Evolutionary conservation across 2,797 vertebrate species (phyloP).

Genomic region (Phataginus tricuspis): DNA sequence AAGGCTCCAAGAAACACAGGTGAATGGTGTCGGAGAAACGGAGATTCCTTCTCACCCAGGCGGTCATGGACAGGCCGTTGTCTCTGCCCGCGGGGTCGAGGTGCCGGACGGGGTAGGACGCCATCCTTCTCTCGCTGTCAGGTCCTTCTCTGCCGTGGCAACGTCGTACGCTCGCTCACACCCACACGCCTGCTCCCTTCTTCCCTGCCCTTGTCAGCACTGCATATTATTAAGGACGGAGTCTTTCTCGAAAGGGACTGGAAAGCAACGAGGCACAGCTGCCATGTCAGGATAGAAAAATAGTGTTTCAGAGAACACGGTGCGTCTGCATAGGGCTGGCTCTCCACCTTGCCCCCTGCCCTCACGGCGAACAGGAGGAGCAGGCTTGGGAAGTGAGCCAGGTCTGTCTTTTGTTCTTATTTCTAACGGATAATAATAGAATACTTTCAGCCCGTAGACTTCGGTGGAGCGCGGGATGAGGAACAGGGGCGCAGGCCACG

Average conservation of each 20-base stretch:
- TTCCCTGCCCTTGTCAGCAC: rapidly evolving
- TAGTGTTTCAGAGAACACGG: rapidly evolving
- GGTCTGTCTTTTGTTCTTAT: constrained; percentile 13
- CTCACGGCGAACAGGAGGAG: rapidly evolving
- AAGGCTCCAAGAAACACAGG: background rate
- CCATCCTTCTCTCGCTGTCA: too few relatives aligned
- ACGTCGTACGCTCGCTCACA: too few relatives aligned
- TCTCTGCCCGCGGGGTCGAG: rapidly evolving
- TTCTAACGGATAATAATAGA: background rate
- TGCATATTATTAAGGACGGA: rapidly evolving
- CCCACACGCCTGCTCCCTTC: background rate
- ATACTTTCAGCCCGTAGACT: background rate
- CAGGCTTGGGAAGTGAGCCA: background rate
- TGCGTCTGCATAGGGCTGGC: rapidly evolving
- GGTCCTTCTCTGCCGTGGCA: too few relatives aligned
- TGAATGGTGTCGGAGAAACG: rapidly evolving
- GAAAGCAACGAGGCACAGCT: background rate
- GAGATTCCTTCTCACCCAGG: rapidly evolving
- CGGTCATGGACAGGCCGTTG: rapidly evolving
- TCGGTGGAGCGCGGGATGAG: rapidly evolving
- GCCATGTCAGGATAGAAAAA: background rate
- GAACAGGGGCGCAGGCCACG: background rate
- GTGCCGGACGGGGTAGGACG: background rate
- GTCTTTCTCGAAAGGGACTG: background rate
- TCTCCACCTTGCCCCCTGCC: rapidly evolving